A percentile compares a stretch with the other conserved stretches of the same genome.
Evolutionary conservation across 2,113 vertebrate species (phyloP).

Genomic region (Cyphomyrus discorhynchus): DNA sequence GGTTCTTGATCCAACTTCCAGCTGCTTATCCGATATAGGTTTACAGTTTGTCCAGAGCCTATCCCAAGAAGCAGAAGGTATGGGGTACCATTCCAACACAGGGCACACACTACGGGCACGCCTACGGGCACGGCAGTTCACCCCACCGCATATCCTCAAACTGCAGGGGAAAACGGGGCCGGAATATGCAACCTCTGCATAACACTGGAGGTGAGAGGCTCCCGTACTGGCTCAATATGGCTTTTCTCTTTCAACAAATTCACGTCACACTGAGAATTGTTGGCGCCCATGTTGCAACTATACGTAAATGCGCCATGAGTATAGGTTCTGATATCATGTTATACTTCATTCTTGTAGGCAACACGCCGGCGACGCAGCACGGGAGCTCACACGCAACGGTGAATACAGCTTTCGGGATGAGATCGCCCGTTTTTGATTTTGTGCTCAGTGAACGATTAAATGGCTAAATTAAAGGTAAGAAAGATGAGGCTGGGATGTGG

Average conservation of each 20-base stretch:
- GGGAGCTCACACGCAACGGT: not conserved
- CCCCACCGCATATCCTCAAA: not conserved
- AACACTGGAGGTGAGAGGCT: not conserved
- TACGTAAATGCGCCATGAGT: not conserved
- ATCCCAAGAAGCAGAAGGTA: not conserved
- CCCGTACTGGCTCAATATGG: not conserved
- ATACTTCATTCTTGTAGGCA: not conserved
- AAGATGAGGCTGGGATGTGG: not conserved
- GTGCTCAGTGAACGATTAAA: not conserved
- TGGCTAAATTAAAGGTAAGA: not conserved
- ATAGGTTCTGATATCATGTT: not conserved
- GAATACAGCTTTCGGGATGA: not conserved
- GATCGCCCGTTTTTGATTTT: not conserved
- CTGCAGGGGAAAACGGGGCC: not conserved
- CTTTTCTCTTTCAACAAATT: not conserved
- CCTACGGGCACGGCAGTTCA: not conserved
- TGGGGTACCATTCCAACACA: not conserved
- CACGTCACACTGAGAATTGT: not conserved
- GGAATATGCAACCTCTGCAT: not conserved
- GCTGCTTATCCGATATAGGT: not conserved
- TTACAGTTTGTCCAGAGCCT: not conserved
- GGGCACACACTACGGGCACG: not conserved
- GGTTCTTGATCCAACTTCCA: not conserved
- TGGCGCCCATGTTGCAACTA: not conserved
- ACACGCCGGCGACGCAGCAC: not conserved